Base-by-base conservation (phyloP, 1,140 invertebrate genomes). In the Lutraria rhynchaena region DNA sequence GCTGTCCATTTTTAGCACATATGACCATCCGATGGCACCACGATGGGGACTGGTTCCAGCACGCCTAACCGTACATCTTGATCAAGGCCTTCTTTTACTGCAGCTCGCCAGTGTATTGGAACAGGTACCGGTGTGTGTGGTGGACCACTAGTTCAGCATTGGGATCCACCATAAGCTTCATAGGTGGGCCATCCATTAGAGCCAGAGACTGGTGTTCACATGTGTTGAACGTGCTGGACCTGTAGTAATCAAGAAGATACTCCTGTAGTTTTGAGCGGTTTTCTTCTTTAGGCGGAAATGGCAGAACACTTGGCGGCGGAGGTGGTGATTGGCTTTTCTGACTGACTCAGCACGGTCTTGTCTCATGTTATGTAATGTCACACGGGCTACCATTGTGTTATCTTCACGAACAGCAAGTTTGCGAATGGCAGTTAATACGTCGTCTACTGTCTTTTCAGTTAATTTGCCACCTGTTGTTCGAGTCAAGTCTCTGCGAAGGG, bases 131-230 rank as follows among this genome's bases (percentile, higher is more conserved):
- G 0, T 60, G 65, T 46, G 63, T 83, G 41, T 83, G 74, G 44
- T 70, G 35, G 31, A 73, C 82, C 0, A 81, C 37, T 3, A 70
- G 82, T 19, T 29, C 35, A 3, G 74, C 78, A 53, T 67, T 46
- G 17, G 46, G 51, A 58, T 86, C 80, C 0, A 83, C 49, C 55
- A 81, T 82, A 0, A 86, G 55, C 5, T 60, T 33, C 27, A 85
- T 61, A 37, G 84, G 65, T 33, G 81, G 65, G 3, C 73, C 76
- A 3, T 53, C 31, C 83, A 86, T 88, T 27, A 81, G 19, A 2
- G 86, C 84, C 0, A 85, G 74, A 0, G 80, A 53, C 33, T 85
- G 84, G 24, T 87, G 86, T 22, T 86, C 73, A 67, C 86, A 88
- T 27, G 86, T 84, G n/a, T n/a, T n/a, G n/a, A n/a, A n/a, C n/a